Evolutionary conservation across 2,888 invertebrate genomes (phyloP).

Genomic region (Megaustenia siamemsis): DNA sequence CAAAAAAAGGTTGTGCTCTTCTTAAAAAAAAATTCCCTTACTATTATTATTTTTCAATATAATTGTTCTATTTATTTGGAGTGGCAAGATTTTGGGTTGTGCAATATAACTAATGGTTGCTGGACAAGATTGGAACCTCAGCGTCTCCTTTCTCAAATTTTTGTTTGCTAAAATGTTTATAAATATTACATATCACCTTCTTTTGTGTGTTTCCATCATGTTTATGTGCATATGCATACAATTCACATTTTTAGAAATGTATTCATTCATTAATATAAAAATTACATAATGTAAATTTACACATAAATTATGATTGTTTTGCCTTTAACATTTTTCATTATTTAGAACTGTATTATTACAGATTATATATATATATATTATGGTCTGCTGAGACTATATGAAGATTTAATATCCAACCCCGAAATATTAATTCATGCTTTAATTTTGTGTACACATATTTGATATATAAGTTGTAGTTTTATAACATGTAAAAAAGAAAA

Average conservation of each 20-base stretch:
- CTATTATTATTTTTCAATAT: background rate
- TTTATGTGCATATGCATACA: background rate
- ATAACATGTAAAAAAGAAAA: too few species aligned
- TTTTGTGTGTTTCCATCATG: background rate
- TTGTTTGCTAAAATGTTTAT: background rate
- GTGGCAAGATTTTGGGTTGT: constrained; percentile 46
- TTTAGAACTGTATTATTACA: background rate
- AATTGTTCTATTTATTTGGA: constrained; percentile 16
- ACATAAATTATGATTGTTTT: background rate
- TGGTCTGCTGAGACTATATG: background rate
- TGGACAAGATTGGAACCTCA: background rate
- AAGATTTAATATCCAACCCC: background rate
- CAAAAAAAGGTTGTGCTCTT: background rate
- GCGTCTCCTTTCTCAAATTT: background rate
- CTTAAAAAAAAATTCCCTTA: background rate
- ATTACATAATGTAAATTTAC: background rate
- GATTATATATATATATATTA: background rate
- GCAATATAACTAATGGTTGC: constrained; percentile 43
- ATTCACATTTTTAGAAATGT: background rate
- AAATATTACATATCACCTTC: background rate
- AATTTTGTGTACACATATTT: too few species aligned
- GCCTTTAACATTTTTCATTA: background rate
- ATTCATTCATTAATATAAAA: background rate
- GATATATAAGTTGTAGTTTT: too few species aligned
- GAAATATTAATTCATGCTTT: background rate